Conservation (phyloP, 2,888 invertebrate species). For the Tyria jacobaeae region DNA sequence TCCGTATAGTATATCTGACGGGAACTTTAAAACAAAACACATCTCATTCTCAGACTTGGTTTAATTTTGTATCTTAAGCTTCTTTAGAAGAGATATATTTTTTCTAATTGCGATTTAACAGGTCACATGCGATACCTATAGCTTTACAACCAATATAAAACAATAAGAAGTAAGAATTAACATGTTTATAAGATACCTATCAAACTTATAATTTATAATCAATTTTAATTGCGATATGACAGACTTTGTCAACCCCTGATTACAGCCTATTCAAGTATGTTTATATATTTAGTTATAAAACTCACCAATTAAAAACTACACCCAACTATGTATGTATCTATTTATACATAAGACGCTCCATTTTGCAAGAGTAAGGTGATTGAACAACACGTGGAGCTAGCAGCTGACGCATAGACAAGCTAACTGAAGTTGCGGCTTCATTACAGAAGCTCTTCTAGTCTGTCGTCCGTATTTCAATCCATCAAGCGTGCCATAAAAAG, state of each 20-base stretch:
- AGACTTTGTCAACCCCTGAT: too few relatives aligned
- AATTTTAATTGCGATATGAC: too few relatives aligned
- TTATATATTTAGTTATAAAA: too few relatives aligned
- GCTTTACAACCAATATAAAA: not conserved
- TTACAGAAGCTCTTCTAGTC: not conserved
- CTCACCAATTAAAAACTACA: too few relatives aligned
- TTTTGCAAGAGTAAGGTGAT: too few relatives aligned
- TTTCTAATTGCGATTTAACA: not conserved
- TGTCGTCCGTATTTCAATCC: not conserved
- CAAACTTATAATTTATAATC: too few relatives aligned
- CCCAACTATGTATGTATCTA: too few relatives aligned
- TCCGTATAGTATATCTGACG: not conserved
- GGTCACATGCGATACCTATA: not conserved
- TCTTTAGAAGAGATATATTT: too few relatives aligned
- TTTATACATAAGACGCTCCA: too few relatives aligned
- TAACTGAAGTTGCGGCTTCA: not conserved
- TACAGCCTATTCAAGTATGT: too few relatives aligned
- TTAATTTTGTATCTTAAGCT: not conserved
- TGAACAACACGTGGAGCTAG: not conserved
- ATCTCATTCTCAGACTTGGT: constrained; percentile 7
- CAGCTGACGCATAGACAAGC: not conserved
- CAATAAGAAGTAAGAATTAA: not conserved
- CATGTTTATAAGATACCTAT: too few relatives aligned
- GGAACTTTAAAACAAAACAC: not conserved
- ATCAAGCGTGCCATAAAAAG: not conserved